Percentiles rank a stretch among this genome's conserved stretches.
phyloP scores from a whole-genome alignment of 53 echinoderm and acorn worm species.

The Holothuria leucospilota region DNA sequence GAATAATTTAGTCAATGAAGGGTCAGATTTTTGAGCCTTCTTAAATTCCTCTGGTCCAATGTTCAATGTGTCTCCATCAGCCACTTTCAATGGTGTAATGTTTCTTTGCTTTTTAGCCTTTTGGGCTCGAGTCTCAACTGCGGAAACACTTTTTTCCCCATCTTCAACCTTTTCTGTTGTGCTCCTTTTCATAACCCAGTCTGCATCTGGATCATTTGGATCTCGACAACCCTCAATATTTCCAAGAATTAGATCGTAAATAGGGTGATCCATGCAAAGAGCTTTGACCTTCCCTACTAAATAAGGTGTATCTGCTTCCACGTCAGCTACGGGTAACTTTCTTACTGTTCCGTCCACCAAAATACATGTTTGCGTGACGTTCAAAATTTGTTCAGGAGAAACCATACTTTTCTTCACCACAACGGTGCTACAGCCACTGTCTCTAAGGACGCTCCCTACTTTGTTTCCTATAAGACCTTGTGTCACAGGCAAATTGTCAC shows the following conservation, averaged over 20 bases:
- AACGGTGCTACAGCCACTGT: conserved; percentile 65
- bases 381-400: conserved; percentile 35
- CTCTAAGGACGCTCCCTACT: conserved; percentile 53
- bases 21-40: conserved; percentile 20
- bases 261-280: conserved; percentile 60
- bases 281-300: conserved; percentile 63
- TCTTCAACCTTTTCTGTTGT: neutral
- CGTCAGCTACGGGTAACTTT: conserved; percentile 47
- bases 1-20: conserved; percentile 4
- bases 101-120: conserved; percentile 35
- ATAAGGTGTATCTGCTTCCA: too few species aligned
- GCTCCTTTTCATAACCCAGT: conserved; percentile 32
- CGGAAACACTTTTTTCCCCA: conserved; percentile 1
- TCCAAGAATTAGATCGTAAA: conserved; percentile 63
- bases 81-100: conserved; percentile 53
- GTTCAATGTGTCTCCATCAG: neutral
- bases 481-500: conserved; percentile 59
- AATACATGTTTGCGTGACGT: conserved; percentile 36
- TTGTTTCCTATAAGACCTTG: conserved; percentile 36
- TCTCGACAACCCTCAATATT: conserved; percentile 60
- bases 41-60: neutral
- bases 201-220: conserved; percentile 39
- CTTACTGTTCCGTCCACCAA: conserved; percentile 70
- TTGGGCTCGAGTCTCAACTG: conserved; percentile 55
- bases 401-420: conserved; percentile 62